phyloP scores from a whole-genome alignment of 2,888 invertebrate species.

The Troides aeacus region DNA sequence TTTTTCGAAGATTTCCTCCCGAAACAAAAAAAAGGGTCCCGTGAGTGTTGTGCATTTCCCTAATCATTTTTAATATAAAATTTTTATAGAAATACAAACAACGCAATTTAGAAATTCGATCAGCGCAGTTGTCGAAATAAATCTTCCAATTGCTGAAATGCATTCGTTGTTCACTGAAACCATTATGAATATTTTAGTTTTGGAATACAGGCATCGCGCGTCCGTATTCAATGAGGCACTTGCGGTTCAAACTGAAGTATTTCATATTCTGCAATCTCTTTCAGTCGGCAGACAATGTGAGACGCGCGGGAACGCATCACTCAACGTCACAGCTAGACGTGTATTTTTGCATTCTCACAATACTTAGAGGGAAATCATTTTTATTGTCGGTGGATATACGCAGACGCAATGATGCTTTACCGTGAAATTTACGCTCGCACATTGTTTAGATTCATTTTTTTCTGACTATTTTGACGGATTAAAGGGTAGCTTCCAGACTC shows the following conservation, averaged over 20 bases:
- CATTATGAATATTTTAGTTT: conserved; percentile 65
- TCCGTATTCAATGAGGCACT: conserved; percentile 66
- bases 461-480: conserved; percentile 24
- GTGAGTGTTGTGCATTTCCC: too few relatives aligned
- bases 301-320: conserved; percentile 70
- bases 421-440: conserved; percentile 43
- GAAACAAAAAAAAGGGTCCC: too few relatives aligned
- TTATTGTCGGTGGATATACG: conserved; percentile 68
- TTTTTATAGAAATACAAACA: not conserved
- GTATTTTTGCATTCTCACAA: conserved; percentile 73
- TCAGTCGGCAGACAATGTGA: conserved; percentile 69
- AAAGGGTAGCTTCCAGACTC: conserved; percentile 24
- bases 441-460: conserved; percentile 47
- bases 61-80: too few relatives aligned
- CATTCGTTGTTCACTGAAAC: conserved; percentile 46
- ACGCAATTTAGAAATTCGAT: conserved; percentile 18
- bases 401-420: conserved; percentile 53
- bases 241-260: conserved; percentile 69
- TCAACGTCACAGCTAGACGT: conserved; percentile 72
- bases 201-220: conserved; percentile 48
- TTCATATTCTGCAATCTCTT: conserved; percentile 76
- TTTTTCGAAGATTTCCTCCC: too few relatives aligned
- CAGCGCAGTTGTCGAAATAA: conserved; percentile 18
- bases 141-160: conserved; percentile 38
- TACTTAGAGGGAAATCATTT: conserved; percentile 71